Evolutionary conservation across 1,140 invertebrate genomes (phyloP), one percentile per base, ranked within the genome.

Genomic region (Drosophila nigrodunni): DNA sequence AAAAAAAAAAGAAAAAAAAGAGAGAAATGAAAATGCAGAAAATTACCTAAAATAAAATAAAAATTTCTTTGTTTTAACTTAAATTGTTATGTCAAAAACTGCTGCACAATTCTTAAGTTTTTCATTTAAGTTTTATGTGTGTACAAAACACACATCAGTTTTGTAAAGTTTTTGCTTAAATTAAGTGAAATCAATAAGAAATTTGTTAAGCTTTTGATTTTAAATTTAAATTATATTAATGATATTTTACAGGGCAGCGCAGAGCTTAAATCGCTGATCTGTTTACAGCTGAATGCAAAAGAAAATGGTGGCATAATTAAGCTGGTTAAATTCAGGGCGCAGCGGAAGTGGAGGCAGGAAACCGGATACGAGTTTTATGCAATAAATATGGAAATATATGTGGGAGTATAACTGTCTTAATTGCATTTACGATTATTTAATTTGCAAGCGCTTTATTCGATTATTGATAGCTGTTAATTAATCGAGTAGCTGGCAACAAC

Each of bases 401-500:
- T 57, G 35, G 9, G 11, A 30, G 6, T 52, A 34, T 13, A 52
- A 54, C 50, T 41, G 54, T n/a, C 52, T 37, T 43, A 57, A 57
- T 57, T 57, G 35, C 54, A 57, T 61, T 50, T 37, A 37, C 46
- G 34, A 37, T 9, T 44, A 30, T 67, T 55, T 37, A 4, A 18
- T 55, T 37, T 58, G 13, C 62, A 39, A 2, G 5, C 44, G 8
- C 10, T 13, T 60, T 30, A 50, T 52, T 60, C 21, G 25, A 61
- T 61, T 69, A 60, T 52, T 41, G 44, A 34, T 68, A 47, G 34
- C 10, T 47, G 35, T 59, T 52, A 39, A 64, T 64, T 41, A 52
- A 49, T 43, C 61, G 21, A 64, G 15, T 64, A 43, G 49, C 21
- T 18, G 58, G 30, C 58, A 44, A 13, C 43, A 47, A n/a, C n/a